Base-by-base conservation (phyloP, 2,888 invertebrate species). In the Ornithoptera alexandrae region DNA sequence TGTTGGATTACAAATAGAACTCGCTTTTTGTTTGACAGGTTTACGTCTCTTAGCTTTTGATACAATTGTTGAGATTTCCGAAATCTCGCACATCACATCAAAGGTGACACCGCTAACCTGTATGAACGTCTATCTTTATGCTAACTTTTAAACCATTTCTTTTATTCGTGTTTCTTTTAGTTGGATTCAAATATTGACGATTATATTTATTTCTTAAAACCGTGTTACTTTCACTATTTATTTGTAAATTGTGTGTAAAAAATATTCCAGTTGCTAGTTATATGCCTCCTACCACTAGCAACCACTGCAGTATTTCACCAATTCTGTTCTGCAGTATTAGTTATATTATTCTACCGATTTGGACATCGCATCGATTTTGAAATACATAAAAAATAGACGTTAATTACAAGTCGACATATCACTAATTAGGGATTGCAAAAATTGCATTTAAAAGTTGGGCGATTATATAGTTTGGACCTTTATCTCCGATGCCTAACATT, bases 401-500 rank as follows among this genome's bases (percentile, higher is more conserved):
- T 65, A 64, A 60, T 57, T 46, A 30, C 58, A n/a, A 42, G 57
- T 60, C 59, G 18, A 68, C 42, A 71, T 71, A 58, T 50, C 62
- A 62, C 71, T 68, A 72, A 72, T 71, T 71, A 70, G 42, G 63
- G 71, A 72, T 69, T 67, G 65, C 69, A 53, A 71, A 74, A 67
- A 58, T 65, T 72, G 68, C 74, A 73, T 73, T 78, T 67, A 72
- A 71, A 78, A 77, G 72, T 75, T 75, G 69, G 72, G 75, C 73
- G 79, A 84, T 83, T 79, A 81, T 83, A 82, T 78, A 81, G 79
- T 81, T 78, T 77, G 78, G 76, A 80, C 80, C 81, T 83, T 84
- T 88, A 85, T 84, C 85, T 81, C 76, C 75, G 80, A 83, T 80
- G 79, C 80, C 83, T 81, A 82, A 82, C 81, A 80, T 84, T 82